phyloP scores from a whole-genome alignment of 2,888 invertebrate species.

The Plebejus anna region DNA sequence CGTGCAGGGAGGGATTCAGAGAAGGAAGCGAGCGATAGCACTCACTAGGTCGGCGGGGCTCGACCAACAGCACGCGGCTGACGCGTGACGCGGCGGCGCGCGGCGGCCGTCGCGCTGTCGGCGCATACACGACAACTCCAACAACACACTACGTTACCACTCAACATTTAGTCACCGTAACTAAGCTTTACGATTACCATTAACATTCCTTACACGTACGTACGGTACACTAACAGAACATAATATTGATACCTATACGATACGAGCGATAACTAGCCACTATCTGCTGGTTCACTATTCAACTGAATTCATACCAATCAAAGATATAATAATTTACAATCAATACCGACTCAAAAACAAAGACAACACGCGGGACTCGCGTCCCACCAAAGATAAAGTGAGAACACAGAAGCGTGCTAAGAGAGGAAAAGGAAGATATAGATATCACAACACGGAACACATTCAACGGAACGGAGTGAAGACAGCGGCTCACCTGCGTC shows the following conservation, averaged over 20 bases:
- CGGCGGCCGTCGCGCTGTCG: constrained; percentile 51
- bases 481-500: constrained; percentile 97
- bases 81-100: constrained; percentile 43
- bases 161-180: constrained; percentile 76
- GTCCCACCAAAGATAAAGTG: constrained; percentile 77
- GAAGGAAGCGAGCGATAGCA: constrained; percentile 54
- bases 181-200: constrained; percentile 74
- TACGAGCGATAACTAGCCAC: constrained; percentile 78
- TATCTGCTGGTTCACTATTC: constrained; percentile 77
- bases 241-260: constrained; percentile 76
- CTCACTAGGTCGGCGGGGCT: constrained; percentile 48
- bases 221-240: constrained; percentile 76
- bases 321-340: constrained; percentile 72
- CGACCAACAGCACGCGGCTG: constrained; percentile 43
- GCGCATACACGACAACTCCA: constrained; percentile 64
- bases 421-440: constrained; percentile 78
- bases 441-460: constrained; percentile 80
- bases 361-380: constrained; percentile 75
- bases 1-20: constrained; percentile 71
- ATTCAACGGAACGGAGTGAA: constrained; percentile 81
- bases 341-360: constrained; percentile 76
- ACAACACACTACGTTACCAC: constrained; percentile 77
- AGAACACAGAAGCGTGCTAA: constrained; percentile 82
- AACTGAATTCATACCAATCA: constrained; percentile 75
- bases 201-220: constrained; percentile 72